These are phyloP conservation scores for Athripsodes cinereus DNA, from an alignment of 2,888 invertebrate species.

Conservation along the genomic window DNA sequence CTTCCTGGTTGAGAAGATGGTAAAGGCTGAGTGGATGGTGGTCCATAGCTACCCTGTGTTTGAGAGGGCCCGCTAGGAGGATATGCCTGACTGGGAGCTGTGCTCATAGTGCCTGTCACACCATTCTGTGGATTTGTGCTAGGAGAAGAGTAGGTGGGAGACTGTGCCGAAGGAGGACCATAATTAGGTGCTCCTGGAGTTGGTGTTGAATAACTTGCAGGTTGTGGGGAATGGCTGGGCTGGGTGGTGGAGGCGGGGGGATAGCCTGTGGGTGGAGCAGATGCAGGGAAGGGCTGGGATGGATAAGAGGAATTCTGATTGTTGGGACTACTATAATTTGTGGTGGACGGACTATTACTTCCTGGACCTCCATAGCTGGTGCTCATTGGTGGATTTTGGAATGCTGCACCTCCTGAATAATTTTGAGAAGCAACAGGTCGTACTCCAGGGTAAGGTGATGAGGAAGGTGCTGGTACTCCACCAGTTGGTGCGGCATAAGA, in stretches of 20 bases:
- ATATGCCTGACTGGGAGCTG: slow-evolving; percentile 52
- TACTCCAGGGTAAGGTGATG: slow-evolving; percentile 41
- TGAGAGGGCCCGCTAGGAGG: slow-evolving; percentile 47
- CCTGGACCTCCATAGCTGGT: slow-evolving; percentile 38
- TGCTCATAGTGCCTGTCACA: slow-evolving; percentile 42
- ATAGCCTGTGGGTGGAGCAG: slow-evolving; percentile 49
- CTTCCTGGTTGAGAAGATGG: slow-evolving; percentile 50
- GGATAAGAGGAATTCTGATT: slow-evolving; percentile 47
- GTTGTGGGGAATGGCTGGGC: slow-evolving; percentile 52
- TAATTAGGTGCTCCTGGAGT: slow-evolving; percentile 53
- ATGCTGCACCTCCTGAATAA: slow-evolving; percentile 45
- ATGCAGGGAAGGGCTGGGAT: slow-evolving; percentile 47
- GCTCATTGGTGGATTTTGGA: slow-evolving; percentile 44
- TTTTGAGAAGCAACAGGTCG: slow-evolving; percentile 37
- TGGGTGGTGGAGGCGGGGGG: slow-evolving; percentile 47
- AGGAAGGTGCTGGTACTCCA: slow-evolving; percentile 22
- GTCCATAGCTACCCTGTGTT: slow-evolving; percentile 56
- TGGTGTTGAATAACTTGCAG: slow-evolving; percentile 53
- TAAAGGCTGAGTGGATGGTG: slow-evolving; percentile 54
- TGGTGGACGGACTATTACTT: slow-evolving; percentile 33
- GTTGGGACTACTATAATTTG: slow-evolving; percentile 46
- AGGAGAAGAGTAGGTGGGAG: slow-evolving; percentile 59
- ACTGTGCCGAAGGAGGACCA: slow-evolving; percentile 59
- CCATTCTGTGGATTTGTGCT: slow-evolving; percentile 43
- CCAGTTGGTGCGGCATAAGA: slow-evolving; percentile 42